A percentile compares a stretch with the other conserved stretches of the same genome.
Conservation (phyloP, 2,797 vertebrate species). For the Pseudomugil gertrudae region DNA sequence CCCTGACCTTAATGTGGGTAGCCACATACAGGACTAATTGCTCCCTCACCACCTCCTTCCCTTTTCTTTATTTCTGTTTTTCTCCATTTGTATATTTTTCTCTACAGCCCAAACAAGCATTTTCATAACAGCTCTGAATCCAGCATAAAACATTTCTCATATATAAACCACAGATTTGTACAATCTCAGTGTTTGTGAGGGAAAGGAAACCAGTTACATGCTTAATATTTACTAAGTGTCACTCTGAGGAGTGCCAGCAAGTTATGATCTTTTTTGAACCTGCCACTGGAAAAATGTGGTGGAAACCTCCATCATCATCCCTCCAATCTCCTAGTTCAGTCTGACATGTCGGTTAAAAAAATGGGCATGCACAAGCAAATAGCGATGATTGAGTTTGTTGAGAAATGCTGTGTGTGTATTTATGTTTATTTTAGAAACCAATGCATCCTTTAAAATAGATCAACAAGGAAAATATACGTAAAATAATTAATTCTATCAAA, state of each 20-base stretch:
- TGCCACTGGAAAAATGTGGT: background rate
- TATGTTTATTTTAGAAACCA: background rate
- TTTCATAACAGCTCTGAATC: background rate
- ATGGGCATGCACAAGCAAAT: background rate
- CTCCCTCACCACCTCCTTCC: slow-evolving; percentile 24
- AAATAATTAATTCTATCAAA: slow-evolving; percentile 21
- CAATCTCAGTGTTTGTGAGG: background rate
- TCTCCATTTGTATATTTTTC: background rate
- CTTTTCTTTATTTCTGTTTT: slow-evolving; percentile 17
- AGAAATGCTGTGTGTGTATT: background rate
- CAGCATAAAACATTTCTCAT: background rate
- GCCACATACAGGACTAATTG: slow-evolving; percentile 41
- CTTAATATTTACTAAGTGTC: background rate
- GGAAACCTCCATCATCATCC: background rate
- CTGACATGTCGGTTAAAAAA: background rate
- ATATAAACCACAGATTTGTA: background rate
- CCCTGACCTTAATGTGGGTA: slow-evolving; percentile 55
- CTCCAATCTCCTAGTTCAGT: background rate
- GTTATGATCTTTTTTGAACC: background rate
- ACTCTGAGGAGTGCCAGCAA: background rate
- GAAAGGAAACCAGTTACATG: background rate
- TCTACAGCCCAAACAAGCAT: background rate
- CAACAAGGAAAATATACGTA: slow-evolving; percentile 21
- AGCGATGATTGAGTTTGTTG: background rate
- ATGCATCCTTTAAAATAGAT: slow-evolving; percentile 16